Base-by-base conservation (phyloP, 2,113 vertebrate species). In the Symphodus melops region DNA sequence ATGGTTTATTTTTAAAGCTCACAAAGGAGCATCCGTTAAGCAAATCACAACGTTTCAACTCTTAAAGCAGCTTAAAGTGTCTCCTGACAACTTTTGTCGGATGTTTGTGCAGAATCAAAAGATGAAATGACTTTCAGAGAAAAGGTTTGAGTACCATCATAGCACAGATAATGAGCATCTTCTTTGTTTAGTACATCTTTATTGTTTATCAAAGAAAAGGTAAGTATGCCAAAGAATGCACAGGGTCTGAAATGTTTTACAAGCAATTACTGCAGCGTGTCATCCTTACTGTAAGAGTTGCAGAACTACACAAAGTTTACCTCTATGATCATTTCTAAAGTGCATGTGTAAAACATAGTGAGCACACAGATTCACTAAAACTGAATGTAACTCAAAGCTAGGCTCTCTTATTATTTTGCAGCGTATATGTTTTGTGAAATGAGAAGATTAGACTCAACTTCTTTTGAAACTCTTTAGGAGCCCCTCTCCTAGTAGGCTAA, bases 1-100 rank as follows among this genome's bases (percentile, higher is more conserved):
- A 72, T 46, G 39, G 39, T 71, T 71, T 68, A 33, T 72, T 87
- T 82, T 79, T 55, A 41, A 64, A 59, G 52, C 42, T 11, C 4
- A 20, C 6, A 52, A 48, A 17, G 36, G 44, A 62, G 72, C 2
- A 6, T 60, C 36, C 1, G 39, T 23, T 48, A 3, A 48, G 17
- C 4, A 14, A 48, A 48, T 28, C 3, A 39, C 21, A 20, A 65
- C 12, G 19, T 25, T 21, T 36, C 9, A 5, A 52, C 16, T 65
- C 8, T 17, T 70, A 48, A 21, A 9, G n/a, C 1, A 1, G 46
- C 7, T 28, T 14, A 5, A 14, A 44, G 12, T 13, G 11, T 58
- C 58, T 44, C 16, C 16, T 39, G 10, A 20, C 37, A 44, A 25
- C 3, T 8, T 59, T 11, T 58, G 55, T 16, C 5, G 11, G 4